Evolutionary conservation across 2,888 invertebrate species (phyloP).

Genomic region (Amblyteles armatorius): DNA sequence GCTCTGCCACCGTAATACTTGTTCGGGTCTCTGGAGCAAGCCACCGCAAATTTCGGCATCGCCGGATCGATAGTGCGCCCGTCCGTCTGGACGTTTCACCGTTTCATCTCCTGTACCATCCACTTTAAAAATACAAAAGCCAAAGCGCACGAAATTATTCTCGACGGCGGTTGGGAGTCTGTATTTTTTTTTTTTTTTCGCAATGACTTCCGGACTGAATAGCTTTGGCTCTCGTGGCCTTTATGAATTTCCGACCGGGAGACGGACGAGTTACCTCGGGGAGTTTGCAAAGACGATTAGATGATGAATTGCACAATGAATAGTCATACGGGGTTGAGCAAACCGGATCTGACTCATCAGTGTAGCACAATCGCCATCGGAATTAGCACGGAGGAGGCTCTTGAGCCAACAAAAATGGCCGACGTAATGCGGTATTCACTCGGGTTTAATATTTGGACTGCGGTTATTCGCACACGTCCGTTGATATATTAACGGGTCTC

Average conservation of each 20-base stretch:
- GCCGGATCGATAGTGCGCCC: slow-evolving; percentile 47
- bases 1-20: slow-evolving; percentile 5
- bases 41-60: slow-evolving; percentile 54
- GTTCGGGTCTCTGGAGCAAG: slow-evolving; percentile 60
- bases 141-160: slow-evolving; percentile 42
- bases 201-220: neutral
- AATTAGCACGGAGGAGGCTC: neutral
- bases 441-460: neutral
- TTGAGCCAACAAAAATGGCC: neutral
- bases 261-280: neutral
- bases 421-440: neutral
- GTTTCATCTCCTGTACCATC: slow-evolving; percentile 39
- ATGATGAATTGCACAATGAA: slow-evolving; percentile 14
- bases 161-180: slow-evolving; percentile 12
- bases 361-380: neutral
- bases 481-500: neutral
- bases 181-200: neutral
- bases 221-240: neutral
- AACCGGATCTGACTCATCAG: neutral
- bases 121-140: slow-evolving; percentile 55
- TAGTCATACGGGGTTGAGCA: neutral
- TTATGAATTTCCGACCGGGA: neutral
- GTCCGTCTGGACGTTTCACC: slow-evolving; percentile 22
- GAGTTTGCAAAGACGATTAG: slow-evolving; percentile 13
- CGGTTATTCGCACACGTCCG: neutral